Evolutionary conservation across 2,797 vertebrate genomes (phyloP).

Genomic region (Spheniscus humboldti): DNA sequence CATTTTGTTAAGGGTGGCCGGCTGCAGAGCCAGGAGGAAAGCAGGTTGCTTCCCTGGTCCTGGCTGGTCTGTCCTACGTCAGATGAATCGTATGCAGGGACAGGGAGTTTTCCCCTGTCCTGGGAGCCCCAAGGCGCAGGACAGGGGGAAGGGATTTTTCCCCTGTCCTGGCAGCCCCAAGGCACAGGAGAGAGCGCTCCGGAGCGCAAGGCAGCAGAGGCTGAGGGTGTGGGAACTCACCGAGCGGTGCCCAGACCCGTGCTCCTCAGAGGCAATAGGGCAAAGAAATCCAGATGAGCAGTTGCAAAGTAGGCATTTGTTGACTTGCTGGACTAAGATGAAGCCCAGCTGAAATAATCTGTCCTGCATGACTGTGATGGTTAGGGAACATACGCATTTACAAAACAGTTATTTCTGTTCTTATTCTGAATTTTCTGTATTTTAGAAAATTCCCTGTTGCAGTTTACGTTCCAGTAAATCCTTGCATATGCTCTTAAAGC

Average conservation of each 20-base stretch:
- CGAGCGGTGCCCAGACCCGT: accelerated
- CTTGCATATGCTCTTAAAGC: neutral
- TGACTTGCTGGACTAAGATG: neutral
- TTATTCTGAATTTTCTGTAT: neutral
- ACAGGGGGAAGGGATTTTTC: neutral
- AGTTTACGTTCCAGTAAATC: neutral
- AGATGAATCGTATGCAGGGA: neutral
- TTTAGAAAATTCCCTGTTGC: neutral
- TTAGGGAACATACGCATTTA: neutral
- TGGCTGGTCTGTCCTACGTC: neutral
- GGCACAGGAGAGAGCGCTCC: neutral
- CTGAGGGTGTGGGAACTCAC: neutral
- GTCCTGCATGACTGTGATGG: neutral
- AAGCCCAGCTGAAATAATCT: neutral
- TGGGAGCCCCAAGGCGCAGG: neutral
- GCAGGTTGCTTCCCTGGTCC: neutral
- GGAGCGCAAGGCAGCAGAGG: neutral
- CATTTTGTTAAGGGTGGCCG: neutral
- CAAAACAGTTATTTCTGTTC: neutral
- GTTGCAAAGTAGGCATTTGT: neutral
- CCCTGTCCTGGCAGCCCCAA: neutral
- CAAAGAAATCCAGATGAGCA: neutral
- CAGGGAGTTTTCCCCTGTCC: neutral
- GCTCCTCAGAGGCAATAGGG: neutral
- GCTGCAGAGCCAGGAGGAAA: neutral